Percentiles rank a stretch among this genome's conserved stretches.
phyloP scores from a whole-genome alignment of 2,888 invertebrate genomes.

The Julus scanicus region DNA sequence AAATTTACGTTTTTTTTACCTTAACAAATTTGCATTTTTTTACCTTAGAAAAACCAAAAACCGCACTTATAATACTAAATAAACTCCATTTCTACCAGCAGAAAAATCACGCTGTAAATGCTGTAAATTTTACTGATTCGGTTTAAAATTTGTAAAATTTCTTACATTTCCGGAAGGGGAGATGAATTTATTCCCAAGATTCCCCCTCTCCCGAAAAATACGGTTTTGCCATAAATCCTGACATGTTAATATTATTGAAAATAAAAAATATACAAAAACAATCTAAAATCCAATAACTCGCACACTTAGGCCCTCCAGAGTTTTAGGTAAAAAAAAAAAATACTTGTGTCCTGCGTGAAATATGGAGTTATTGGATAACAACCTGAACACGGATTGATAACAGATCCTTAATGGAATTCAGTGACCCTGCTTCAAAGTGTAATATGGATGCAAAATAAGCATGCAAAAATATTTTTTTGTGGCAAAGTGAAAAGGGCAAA shows the following conservation, averaged over 20 bases:
- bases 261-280: slow-evolving; percentile 3
- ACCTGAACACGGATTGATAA: slow-evolving; percentile 19
- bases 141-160: no score
- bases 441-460: slow-evolving; percentile 37
- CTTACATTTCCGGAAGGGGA: no score
- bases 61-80: no score
- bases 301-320: slow-evolving; percentile 22
- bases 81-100: no score
- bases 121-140: no score
- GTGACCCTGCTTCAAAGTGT: slow-evolving; percentile 6
- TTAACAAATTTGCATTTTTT: no score
- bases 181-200: no score
- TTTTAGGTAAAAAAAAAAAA: neutral
- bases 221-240: neutral
- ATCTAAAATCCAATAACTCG: slow-evolving; percentile 27
- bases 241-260: slow-evolving; percentile 34
- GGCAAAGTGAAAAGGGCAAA: neutral
- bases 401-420: slow-evolving; percentile 32
- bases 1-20: no score
- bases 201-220: no score
- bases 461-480: slow-evolving; percentile 2
- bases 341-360: neutral
- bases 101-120: no score
- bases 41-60: no score
- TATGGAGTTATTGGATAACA: slow-evolving; percentile 29